Percentiles rank a stretch among this genome's conserved stretches.
Evolutionary conservation across 2,113 vertebrate genomes (phyloP).

Genomic region (Ptychochromis oligacanthus): DNA sequence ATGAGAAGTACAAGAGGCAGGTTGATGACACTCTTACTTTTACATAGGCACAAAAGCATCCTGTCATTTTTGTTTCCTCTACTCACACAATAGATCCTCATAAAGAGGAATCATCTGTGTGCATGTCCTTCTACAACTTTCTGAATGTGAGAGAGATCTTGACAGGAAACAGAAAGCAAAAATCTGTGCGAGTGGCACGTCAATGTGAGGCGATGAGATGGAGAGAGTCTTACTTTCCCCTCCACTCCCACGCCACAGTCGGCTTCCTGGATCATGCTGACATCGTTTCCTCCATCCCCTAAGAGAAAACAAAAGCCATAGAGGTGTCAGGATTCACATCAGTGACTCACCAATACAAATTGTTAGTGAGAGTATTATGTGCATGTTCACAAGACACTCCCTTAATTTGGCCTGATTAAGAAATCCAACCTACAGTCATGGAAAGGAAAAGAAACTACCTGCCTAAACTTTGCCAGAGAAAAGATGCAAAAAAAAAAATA

Average conservation of each 20-base stretch:
- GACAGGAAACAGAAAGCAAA: slow-evolving; percentile 67
- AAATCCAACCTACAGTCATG: not conserved
- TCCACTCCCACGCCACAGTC: slow-evolving; percentile 98
- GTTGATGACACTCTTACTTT: slow-evolving; percentile 23
- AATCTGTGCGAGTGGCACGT: slow-evolving; percentile 37
- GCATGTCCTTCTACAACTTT: slow-evolving; percentile 31
- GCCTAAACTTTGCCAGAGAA: not conserved
- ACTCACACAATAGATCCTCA: slow-evolving; percentile 47
- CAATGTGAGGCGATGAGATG: slow-evolving; percentile 48
- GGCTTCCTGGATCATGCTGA: slow-evolving; percentile 99
- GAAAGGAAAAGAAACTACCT: not conserved
- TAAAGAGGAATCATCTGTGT: slow-evolving; percentile 69
- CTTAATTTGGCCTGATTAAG: slow-evolving; percentile 10
- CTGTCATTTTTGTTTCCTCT: slow-evolving; percentile 55
- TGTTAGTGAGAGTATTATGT: not conserved
- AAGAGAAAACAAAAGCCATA: slow-evolving; percentile 71
- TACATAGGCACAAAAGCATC: slow-evolving; percentile 38
- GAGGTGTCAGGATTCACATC: slow-evolving; percentile 68
- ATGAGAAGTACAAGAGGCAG: not conserved
- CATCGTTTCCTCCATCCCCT: slow-evolving; percentile 99
- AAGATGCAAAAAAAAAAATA: not conserved
- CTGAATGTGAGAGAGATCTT: slow-evolving; percentile 57
- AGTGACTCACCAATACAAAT: slow-evolving; percentile 26
- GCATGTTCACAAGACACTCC: slow-evolving; percentile 16
- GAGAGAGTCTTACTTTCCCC: slow-evolving; percentile 90